These are phyloP conservation scores for Acrocephalus scirpaceus DNA, from an alignment of 2,797 vertebrate genomes.

Conservation along the genomic window DNA sequence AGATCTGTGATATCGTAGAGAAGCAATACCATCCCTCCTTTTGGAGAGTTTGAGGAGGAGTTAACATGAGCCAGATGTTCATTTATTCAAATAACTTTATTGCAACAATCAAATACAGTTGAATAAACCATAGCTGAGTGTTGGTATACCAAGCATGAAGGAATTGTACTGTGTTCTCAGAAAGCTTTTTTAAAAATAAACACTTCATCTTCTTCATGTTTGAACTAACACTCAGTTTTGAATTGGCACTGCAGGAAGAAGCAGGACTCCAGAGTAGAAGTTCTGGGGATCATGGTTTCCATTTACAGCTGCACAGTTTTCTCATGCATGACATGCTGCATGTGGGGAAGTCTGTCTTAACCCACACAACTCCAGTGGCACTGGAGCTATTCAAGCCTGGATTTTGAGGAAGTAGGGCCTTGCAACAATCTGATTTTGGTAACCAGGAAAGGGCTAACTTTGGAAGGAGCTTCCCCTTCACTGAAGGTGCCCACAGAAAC, in stretches of 20 bases:
- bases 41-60: not conserved
- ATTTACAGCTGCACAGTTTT: not conserved
- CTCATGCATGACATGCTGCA: accelerated
- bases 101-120: not conserved
- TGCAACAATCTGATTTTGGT: not conserved
- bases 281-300: not conserved
- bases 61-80: not conserved
- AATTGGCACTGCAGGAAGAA: not conserved
- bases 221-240: not conserved
- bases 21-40: not conserved
- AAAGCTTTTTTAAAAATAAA: not conserved
- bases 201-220: not conserved
- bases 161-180: not conserved
- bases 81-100: not conserved
- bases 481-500: accelerated
- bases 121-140: not conserved
- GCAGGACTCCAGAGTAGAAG: not conserved
- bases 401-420: not conserved
- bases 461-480: not conserved
- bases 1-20: not conserved
- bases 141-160: not conserved
- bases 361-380: not conserved
- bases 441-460: not conserved
- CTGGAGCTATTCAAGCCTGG: too few species aligned
- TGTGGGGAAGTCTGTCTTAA: not conserved